Percentiles rank a stretch among this genome's conserved stretches.
Conservation (phyloP, 2,888 invertebrate genomes). For the Rhingia rostrata region DNA sequence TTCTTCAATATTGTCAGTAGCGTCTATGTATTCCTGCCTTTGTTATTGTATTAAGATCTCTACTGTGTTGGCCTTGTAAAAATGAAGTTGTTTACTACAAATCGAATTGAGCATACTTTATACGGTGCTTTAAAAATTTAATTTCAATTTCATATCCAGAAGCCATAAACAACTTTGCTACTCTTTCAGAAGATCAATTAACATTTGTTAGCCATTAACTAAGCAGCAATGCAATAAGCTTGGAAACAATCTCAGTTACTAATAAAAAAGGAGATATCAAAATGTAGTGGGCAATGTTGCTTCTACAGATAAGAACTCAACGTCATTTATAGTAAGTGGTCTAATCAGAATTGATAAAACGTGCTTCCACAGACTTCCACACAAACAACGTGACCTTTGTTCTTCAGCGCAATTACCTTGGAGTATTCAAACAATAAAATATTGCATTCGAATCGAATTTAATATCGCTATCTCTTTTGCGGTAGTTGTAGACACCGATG, state of each 20-base stretch:
- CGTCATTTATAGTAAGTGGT: background rate
- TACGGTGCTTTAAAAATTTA: too few species aligned
- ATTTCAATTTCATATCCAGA: too few species aligned
- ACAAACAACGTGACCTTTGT: slow-evolving; percentile 14
- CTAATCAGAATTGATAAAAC: background rate
- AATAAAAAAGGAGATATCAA: background rate
- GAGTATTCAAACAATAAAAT: background rate
- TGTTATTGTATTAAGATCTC: too few species aligned
- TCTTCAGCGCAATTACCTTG: background rate
- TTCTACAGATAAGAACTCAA: background rate
- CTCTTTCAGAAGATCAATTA: too few species aligned
- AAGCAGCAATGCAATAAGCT: too few species aligned
- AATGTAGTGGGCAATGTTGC: background rate
- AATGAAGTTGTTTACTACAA: too few species aligned
- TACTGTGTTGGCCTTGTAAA: too few species aligned
- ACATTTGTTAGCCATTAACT: too few species aligned
- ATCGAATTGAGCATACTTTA: too few species aligned
- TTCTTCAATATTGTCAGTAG: too few species aligned
- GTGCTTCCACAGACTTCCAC: background rate
- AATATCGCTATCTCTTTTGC: background rate
- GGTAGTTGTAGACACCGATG: background rate
- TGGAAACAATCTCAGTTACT: background rate
- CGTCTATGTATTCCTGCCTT: too few species aligned
- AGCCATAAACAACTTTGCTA: too few species aligned
- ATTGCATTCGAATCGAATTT: background rate